phyloP scores from a whole-genome alignment of 2,797 vertebrate genomes.

The Hydrocynus forskahlii region DNA sequence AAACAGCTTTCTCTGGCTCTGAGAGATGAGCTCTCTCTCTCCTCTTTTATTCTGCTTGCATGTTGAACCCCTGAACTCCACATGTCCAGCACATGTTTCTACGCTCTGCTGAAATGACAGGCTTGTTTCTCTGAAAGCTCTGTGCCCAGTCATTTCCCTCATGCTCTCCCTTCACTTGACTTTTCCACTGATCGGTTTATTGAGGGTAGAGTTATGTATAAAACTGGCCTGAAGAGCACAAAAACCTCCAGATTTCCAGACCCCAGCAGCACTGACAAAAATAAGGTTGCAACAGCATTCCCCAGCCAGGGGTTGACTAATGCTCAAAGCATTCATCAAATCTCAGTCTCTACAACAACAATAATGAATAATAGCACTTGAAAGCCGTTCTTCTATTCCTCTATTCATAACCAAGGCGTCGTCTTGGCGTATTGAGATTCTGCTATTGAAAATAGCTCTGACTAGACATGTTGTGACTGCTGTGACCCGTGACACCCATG shows the following conservation, averaged over 20 bases:
- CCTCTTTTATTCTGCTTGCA: constrained; percentile 26
- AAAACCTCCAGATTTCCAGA: constrained; percentile 29
- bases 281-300: constrained; percentile 14
- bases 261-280: background rate
- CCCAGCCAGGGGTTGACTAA: constrained; percentile 32
- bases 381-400: background rate
- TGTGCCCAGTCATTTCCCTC: constrained; percentile 56
- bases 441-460: constrained; percentile 18
- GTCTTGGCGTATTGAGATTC: constrained; percentile 13
- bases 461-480: constrained; percentile 39
- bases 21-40: constrained; percentile 23
- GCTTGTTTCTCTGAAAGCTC: constrained; percentile 51
- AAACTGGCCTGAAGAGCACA: constrained; percentile 13
- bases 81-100: constrained; percentile 78
- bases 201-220: constrained; percentile 26
- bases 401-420: constrained; percentile 27
- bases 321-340: constrained; percentile 38
- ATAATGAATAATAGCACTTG: constrained; percentile 17
- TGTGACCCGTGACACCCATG: constrained; percentile 34
- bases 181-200: constrained; percentile 44
- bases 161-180: constrained; percentile 51
- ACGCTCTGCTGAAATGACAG: constrained; percentile 63
- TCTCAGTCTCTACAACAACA: constrained; percentile 8
- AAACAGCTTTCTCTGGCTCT: constrained; percentile 21
- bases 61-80: constrained; percentile 50